phyloP scores from a whole-genome alignment of 35 echinoderm and acorn worm genomes.

The Antedon bifida region DNA sequence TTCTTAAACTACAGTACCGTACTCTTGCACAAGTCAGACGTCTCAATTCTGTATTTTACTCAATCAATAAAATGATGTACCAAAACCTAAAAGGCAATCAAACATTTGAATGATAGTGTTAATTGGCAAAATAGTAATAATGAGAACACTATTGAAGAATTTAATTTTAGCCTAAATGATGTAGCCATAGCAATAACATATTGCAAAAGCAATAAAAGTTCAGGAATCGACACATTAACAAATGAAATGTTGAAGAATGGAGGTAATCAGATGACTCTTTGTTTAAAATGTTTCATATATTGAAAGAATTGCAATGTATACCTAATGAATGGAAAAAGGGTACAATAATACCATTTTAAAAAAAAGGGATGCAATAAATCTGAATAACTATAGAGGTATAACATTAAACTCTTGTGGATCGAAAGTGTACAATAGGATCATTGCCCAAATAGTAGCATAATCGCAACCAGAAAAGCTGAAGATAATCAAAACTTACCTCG shows the following conservation, averaged over 20 bases:
- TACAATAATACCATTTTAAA: slow-evolving; percentile 4
- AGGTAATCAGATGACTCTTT: neutral
- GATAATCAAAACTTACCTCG: neutral
- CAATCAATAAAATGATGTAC: neutral
- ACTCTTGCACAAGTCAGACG: no score
- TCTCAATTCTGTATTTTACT: neutral
- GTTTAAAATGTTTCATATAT: neutral
- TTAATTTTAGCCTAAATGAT: neutral
- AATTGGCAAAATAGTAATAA: neutral
- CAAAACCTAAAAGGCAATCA: neutral
- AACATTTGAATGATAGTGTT: neutral
- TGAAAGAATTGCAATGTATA: neutral
- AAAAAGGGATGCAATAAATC: neutral
- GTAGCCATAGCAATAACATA: neutral
- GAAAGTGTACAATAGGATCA: slow-evolving; percentile 1
- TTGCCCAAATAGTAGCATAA: neutral
- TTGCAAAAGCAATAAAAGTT: neutral
- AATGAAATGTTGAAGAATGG: slow-evolving; percentile 2
- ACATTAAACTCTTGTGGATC: neutral
- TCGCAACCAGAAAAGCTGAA: neutral
- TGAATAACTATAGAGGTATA: slow-evolving; percentile 10
- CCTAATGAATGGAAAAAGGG: neutral
- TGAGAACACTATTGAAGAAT: neutral
- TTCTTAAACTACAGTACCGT: no score
- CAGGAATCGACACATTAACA: neutral